A percentile compares a stretch with the other conserved stretches of the same genome.
These are phyloP conservation scores for Ifrita kowaldi DNA, from an alignment of 2,113 vertebrate genomes.

Conservation along the genomic window DNA sequence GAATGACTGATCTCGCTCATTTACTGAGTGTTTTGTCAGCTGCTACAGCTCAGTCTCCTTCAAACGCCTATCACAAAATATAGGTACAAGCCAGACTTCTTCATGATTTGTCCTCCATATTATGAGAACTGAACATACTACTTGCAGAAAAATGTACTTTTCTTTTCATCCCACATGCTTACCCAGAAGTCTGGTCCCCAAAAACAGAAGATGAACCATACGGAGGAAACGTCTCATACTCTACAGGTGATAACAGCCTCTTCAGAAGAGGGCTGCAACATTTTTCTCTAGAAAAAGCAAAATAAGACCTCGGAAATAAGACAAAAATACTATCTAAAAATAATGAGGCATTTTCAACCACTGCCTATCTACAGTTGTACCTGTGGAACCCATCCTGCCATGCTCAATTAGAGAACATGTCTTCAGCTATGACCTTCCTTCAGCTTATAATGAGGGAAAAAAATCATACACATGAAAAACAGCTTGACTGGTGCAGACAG, in stretches of 20 bases:
- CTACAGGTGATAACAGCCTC: neutral
- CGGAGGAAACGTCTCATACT: neutral
- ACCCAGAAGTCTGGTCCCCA: neutral
- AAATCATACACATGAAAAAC: neutral
- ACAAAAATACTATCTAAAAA: neutral
- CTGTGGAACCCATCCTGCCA: neutral
- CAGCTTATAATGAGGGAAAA: neutral
- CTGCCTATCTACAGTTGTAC: neutral
- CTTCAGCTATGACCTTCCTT: neutral
- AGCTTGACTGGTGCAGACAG: neutral
- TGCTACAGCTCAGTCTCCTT: neutral
- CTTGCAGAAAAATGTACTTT: neutral
- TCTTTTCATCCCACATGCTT: neutral
- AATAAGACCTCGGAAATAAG: neutral
- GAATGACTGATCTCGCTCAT: neutral
- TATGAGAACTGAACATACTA: neutral
- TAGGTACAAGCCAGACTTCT: neutral
- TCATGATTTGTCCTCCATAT: neutral
- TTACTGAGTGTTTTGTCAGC: neutral
- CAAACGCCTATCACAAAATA: neutral
- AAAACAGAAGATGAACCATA: neutral
- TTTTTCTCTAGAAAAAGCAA: neutral
- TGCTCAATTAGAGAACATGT: neutral
- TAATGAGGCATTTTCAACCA: neutral
- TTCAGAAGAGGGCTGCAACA: neutral